Conservation (phyloP, 2,888 invertebrate genomes). For the Marronus borbonicus region DNA sequence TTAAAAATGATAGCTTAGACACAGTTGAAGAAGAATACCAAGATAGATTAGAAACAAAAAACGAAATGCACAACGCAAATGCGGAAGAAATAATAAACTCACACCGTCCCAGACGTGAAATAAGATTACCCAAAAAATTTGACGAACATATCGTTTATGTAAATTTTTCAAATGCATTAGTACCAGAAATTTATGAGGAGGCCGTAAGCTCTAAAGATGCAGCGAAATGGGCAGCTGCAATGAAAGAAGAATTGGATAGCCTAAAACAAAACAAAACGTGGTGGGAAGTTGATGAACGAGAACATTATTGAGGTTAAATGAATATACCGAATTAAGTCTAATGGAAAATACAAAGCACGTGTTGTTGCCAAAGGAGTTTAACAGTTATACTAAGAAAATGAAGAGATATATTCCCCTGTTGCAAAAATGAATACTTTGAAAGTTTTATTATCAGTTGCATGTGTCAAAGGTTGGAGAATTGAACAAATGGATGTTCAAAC, state of each 20-base stretch:
- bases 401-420: not conserved
- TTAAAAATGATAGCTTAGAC: not conserved
- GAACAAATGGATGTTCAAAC: too few species aligned
- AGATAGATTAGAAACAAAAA: not conserved
- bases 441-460: slow-evolving; percentile 22
- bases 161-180: too few species aligned
- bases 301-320: not conserved
- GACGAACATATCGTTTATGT: too few species aligned
- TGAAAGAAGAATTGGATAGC: too few species aligned
- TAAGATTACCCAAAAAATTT: too few species aligned
- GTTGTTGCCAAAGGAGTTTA: slow-evolving; percentile 23
- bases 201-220: too few species aligned
- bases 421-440: slow-evolving; percentile 11
- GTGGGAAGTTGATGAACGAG: too few species aligned
- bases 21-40: not conserved
- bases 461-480: not conserved
- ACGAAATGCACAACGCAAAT: not conserved
- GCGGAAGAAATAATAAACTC: too few species aligned
- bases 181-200: too few species aligned
- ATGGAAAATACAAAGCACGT: slow-evolving; percentile 25
- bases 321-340: slow-evolving; percentile 46
- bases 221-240: too few species aligned
- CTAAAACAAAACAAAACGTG: too few species aligned
- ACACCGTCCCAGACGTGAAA: too few species aligned
- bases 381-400: slow-evolving; percentile 10